Percentiles rank a stretch among this genome's conserved stretches.
These are phyloP conservation scores for Micromys minutus DNA, from an alignment of 2,113 vertebrate species.

Conservation along the genomic window DNA sequence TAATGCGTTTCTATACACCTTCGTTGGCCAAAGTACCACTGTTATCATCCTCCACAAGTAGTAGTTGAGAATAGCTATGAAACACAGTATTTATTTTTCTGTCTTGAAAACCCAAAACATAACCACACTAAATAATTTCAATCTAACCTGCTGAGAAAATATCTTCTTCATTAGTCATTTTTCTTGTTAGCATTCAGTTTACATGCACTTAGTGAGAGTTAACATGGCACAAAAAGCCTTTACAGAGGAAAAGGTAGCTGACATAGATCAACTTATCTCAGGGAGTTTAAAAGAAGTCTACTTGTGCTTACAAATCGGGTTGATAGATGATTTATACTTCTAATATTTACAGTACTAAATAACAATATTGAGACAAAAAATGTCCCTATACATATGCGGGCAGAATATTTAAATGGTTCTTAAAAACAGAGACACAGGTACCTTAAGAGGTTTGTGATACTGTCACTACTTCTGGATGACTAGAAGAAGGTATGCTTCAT, in stretches of 20 bases:
- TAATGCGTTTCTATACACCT: neutral
- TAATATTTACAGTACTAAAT: neutral
- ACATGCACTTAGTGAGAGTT: neutral
- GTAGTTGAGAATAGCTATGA: neutral
- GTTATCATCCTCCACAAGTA: neutral
- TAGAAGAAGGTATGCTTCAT: neutral
- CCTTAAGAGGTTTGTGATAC: neutral
- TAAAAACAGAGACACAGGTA: neutral
- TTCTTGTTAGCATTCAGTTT: conserved; percentile 26
- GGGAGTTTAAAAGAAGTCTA: neutral
- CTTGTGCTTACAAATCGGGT: neutral
- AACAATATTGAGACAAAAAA: neutral
- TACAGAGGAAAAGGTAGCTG: neutral
- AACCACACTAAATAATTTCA: neutral
- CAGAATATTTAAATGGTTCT: neutral
- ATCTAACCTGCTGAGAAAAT: neutral
- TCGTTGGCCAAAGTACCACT: neutral
- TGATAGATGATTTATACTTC: neutral
- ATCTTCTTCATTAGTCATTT: conserved; percentile 10
- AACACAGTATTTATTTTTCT: neutral
- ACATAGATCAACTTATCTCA: neutral
- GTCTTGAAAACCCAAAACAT: neutral
- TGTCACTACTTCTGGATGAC: neutral
- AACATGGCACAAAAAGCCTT: neutral
- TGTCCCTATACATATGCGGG: neutral